phyloP scores from a whole-genome alignment of 2,113 vertebrate species.

The Lucifuga dentata region DNA sequence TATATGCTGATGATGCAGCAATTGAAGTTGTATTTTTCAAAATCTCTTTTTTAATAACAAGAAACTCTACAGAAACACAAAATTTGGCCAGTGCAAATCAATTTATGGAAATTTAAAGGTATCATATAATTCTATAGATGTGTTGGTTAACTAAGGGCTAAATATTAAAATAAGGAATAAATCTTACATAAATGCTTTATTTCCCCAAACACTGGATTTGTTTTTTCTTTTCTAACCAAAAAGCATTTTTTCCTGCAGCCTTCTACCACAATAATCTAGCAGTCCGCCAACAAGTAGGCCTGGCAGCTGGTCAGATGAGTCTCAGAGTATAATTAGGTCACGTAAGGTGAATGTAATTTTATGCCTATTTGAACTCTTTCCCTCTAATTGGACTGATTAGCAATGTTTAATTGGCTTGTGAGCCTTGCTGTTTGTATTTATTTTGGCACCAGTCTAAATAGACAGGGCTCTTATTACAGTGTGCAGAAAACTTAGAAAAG shows the following conservation, averaged over 20 bases:
- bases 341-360: conserved; percentile 84
- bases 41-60: too few relatives aligned
- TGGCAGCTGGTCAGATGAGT: conserved; percentile 82
- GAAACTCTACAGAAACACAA: too few relatives aligned
- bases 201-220: background rate
- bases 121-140: too few relatives aligned
- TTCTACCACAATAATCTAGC: conserved; percentile 22
- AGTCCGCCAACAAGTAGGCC: conserved; percentile 48
- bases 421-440: conserved; percentile 46
- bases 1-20: too few relatives aligned
- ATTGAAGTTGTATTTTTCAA: too few relatives aligned
- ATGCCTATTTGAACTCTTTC: conserved; percentile 82
- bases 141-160: too few relatives aligned
- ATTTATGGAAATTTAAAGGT: too few relatives aligned
- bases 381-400: conserved; percentile 78
- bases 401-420: conserved; percentile 77
- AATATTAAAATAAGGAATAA: background rate
- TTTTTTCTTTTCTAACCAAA: too few relatives aligned
- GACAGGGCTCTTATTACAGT: conserved; percentile 42
- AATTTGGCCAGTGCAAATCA: too few relatives aligned
- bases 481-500: conserved; percentile 8
- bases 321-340: conserved; percentile 80
- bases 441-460: conserved; percentile 46
- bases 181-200: background rate
- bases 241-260: background rate